Evolutionary conservation across 2,888 invertebrate genomes (phyloP).

Genomic region (Lagria hirta): DNA sequence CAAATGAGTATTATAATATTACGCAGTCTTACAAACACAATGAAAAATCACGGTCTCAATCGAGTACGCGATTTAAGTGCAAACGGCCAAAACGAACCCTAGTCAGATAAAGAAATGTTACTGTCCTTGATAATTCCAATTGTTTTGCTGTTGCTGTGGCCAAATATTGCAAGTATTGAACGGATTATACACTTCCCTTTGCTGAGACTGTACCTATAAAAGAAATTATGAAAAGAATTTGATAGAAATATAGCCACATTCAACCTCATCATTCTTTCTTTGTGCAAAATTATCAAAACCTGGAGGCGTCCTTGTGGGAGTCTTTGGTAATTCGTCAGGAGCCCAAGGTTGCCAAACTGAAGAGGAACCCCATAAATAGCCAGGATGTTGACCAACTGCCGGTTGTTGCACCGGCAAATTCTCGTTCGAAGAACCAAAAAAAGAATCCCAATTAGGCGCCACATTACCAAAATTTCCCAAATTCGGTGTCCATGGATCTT

Average conservation of each 20-base stretch:
- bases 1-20: slow-evolving; percentile 44
- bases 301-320: slow-evolving; percentile 52
- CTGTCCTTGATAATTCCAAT: slow-evolving; percentile 49
- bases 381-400: slow-evolving; percentile 30
- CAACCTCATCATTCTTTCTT: slow-evolving; percentile 32
- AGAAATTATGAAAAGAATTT: slow-evolving; percentile 18
- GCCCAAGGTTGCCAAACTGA: slow-evolving; percentile 53
- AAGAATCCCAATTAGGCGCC: slow-evolving; percentile 46
- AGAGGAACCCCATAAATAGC: slow-evolving; percentile 52
- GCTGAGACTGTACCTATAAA: slow-evolving; percentile 21
- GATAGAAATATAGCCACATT: slow-evolving; percentile 3
- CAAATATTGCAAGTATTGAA: slow-evolving; percentile 52
- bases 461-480: slow-evolving; percentile 21
- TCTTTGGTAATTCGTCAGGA: slow-evolving; percentile 41
- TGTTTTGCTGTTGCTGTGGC: slow-evolving; percentile 49
- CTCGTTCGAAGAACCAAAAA: slow-evolving; percentile 34
- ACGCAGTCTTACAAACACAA: slow-evolving; percentile 42
- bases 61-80: slow-evolving; percentile 37
- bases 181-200: slow-evolving; percentile 50
- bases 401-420: slow-evolving; percentile 21
- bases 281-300: slow-evolving; percentile 44
- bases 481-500: slow-evolving; percentile 43
- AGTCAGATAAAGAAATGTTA: slow-evolving; percentile 16
- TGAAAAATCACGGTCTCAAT: slow-evolving; percentile 17
- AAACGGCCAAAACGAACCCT: slow-evolving; percentile 36